These are phyloP conservation scores for Drosophila mayri DNA, from an alignment of 1,140 invertebrate species.

Conservation along the genomic window DNA sequence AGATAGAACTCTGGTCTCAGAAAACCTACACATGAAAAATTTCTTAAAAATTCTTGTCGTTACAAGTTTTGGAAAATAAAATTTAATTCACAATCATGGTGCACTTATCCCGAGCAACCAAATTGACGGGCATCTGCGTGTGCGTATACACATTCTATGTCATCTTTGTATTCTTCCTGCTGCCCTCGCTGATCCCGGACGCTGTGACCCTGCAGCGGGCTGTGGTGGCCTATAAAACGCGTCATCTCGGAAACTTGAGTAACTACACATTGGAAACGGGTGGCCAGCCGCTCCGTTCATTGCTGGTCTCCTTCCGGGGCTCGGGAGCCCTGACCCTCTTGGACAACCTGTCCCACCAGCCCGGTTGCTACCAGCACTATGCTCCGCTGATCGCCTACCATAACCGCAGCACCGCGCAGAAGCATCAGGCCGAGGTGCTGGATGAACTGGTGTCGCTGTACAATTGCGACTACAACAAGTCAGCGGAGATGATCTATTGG, in stretches of 20 bases:
- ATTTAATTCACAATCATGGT: constrained; percentile 18
- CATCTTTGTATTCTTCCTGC: constrained; percentile 51
- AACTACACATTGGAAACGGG: constrained; percentile 53
- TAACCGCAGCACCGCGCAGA: constrained; percentile 1
- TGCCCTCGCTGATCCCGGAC: constrained; percentile 56
- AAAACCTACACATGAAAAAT: background rate
- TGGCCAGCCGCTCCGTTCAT: constrained; percentile 49
- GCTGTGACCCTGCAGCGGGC: constrained; percentile 40
- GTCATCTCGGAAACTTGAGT: constrained; percentile 42
- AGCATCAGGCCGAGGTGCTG: constrained; percentile 4
- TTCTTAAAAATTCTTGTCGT: background rate
- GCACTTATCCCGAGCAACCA: constrained; percentile 38
- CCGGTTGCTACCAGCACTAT: constrained; percentile 67
- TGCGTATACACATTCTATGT: constrained; percentile 54
- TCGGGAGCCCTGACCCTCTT: constrained; percentile 57
- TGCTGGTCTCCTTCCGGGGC: constrained; percentile 63
- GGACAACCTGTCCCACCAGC: constrained; percentile 44
- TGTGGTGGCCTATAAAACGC: constrained; percentile 25
- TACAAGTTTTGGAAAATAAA: background rate
- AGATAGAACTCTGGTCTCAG: background rate
- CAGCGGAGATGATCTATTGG: constrained; percentile 39
- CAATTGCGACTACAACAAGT: constrained; percentile 59
- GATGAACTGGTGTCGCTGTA: constrained; percentile 38
- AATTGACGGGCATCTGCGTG: constrained; percentile 59
- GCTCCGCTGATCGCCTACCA: constrained; percentile 47